Conservation (phyloP, 2,797 vertebrate species). For the Crax fasciolata region DNA sequence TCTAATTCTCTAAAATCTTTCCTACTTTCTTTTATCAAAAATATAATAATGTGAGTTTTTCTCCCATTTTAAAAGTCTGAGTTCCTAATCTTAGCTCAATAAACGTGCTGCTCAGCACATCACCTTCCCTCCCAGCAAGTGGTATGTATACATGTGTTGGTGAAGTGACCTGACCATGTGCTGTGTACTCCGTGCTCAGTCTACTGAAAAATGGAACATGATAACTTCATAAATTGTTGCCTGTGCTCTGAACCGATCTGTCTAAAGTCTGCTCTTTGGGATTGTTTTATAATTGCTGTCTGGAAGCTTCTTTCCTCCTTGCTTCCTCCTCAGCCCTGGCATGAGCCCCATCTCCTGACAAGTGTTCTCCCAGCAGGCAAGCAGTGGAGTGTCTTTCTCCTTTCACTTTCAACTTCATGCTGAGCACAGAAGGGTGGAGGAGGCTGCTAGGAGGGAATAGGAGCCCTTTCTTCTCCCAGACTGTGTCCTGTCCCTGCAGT, state of each 20-base stretch:
- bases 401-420: conserved; percentile 41
- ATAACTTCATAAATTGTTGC: conserved; percentile 77
- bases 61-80: conserved; percentile 84
- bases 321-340: conserved; percentile 30
- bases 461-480: neutral
- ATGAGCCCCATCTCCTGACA: conserved; percentile 14
- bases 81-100: conserved; percentile 85
- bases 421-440: conserved; percentile 19
- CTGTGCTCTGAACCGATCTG: conserved; percentile 84
- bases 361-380: conserved; percentile 6
- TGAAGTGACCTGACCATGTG: conserved; percentile 80
- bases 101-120: conserved; percentile 62
- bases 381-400: neutral
- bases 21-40: conserved; percentile 79
- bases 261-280: conserved; percentile 73
- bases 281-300: conserved; percentile 80
- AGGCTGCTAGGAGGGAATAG: neutral
- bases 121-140: conserved; percentile 71
- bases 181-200: conserved; percentile 9
- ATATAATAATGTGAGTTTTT: conserved; percentile 70
- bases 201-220: conserved; percentile 78
- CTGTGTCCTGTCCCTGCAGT: neutral
- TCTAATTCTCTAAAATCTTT: conserved; percentile 64
- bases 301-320: conserved; percentile 81
- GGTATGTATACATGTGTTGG: conserved; percentile 56